phyloP scores from a whole-genome alignment of 53 echinoderm and acorn worm genomes.

The Echinometra lucunter region DNA sequence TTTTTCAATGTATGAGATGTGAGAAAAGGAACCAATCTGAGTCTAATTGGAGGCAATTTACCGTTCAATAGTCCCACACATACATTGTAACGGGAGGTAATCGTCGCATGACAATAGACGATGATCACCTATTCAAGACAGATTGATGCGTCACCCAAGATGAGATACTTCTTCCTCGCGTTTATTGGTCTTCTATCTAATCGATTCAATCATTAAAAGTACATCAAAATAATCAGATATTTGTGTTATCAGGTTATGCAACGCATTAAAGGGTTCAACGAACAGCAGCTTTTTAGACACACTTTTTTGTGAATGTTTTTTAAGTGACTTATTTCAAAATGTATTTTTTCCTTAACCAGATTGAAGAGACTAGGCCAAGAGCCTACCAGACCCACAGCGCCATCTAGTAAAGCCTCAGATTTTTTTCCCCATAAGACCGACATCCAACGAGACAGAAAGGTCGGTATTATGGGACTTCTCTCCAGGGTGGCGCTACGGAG shows the following conservation, averaged over 20 bases:
- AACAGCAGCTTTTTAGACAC: no score
- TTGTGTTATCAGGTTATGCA: background rate
- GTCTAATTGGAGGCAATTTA: slow-evolving; percentile 48
- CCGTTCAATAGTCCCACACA: slow-evolving; percentile 58
- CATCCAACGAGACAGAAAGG: no score
- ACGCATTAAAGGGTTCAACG: background rate
- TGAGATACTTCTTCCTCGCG: background rate
- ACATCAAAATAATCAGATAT: background rate
- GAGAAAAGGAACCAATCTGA: slow-evolving; percentile 4
- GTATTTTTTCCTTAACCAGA: no score
- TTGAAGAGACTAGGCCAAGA: no score
- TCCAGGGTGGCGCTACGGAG: no score
- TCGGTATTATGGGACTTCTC: no score
- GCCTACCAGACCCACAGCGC: no score
- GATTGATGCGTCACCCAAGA: background rate
- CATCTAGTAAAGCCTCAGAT: no score
- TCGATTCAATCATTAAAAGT: background rate
- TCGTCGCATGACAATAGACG: slow-evolving; percentile 3
- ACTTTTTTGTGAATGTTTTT: no score
- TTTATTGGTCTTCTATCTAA: slow-evolving; percentile 46
- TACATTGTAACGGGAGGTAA: slow-evolving; percentile 20
- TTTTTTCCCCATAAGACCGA: no score
- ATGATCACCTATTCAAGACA: slow-evolving; percentile 44
- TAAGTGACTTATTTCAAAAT: no score
- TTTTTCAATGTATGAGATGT: background rate